Conservation (phyloP, 2,797 vertebrate species). For the Steatocranus sp. region DNA sequence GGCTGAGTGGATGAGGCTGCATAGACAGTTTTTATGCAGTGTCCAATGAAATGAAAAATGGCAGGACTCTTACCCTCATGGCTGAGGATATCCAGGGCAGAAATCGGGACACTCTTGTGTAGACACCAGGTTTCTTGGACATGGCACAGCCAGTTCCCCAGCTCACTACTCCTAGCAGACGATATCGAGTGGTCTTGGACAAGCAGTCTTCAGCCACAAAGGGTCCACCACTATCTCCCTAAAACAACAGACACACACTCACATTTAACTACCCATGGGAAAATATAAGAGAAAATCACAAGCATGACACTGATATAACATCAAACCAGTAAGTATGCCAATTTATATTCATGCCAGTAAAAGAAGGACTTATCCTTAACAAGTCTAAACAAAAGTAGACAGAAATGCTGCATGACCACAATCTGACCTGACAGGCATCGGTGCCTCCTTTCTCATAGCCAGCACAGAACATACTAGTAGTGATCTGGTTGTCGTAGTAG, state of each 20-base stretch:
- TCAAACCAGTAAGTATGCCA: neutral
- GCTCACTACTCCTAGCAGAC: constrained; percentile 87
- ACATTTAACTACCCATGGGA: neutral
- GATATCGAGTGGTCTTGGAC: constrained; percentile 82
- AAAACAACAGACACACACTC: neutral
- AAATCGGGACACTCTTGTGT: constrained; percentile 85
- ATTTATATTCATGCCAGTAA: neutral
- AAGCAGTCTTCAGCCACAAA: constrained; percentile 84
- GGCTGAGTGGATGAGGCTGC: neutral
- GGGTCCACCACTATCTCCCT: constrained; percentile 92
- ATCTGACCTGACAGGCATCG: constrained; percentile 86
- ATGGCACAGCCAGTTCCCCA: constrained; percentile 91
- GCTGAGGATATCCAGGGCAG: constrained; percentile 88
- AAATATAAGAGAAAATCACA: neutral
- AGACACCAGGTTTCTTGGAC: constrained; percentile 88
- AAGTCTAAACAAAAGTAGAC: neutral
- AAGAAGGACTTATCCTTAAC: neutral
- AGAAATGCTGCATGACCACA: neutral
- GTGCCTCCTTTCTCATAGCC: constrained; percentile 87
- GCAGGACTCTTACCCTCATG: constrained; percentile 80
- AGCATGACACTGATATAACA: neutral
- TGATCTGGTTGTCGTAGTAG: constrained; percentile 90
- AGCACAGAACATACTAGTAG: constrained; percentile 91
- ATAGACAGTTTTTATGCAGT: neutral
- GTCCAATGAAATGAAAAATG: neutral